Conservation (phyloP, 30 jellyfish, hydroid and myxozoan species). For the Morbakka virulenta region DNA sequence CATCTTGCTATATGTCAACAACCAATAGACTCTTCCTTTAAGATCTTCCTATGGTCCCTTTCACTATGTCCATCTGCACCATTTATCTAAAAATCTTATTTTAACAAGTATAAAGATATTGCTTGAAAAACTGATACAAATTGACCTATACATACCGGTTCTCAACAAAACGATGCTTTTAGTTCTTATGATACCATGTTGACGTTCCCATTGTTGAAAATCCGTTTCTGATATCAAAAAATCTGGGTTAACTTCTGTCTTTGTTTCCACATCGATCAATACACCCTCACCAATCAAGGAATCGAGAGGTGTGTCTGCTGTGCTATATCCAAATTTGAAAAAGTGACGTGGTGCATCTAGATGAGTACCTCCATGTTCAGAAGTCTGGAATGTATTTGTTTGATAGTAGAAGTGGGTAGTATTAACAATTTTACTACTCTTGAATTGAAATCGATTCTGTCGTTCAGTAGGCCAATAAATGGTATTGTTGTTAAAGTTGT, state of each 20-base stretch:
- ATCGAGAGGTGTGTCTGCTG: slow-evolving; percentile 46
- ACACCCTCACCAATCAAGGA: slow-evolving; percentile 46
- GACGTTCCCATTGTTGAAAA: slow-evolving; percentile 49
- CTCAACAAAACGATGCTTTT: slow-evolving; percentile 49
- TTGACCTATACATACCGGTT: slow-evolving; percentile 79
- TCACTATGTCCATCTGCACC: too few relatives aligned
- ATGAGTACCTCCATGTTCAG: slow-evolving; percentile 92
- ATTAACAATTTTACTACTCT: slow-evolving; percentile 11
- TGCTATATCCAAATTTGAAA: slow-evolving; percentile 60
- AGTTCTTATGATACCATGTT: slow-evolving; percentile 34
- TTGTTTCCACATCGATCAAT: slow-evolving; percentile 51
- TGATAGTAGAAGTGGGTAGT: slow-evolving; percentile 43
- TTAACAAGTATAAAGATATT: too few relatives aligned
- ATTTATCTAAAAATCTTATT: too few relatives aligned
- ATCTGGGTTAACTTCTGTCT: slow-evolving; percentile 47
- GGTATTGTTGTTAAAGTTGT: slow-evolving; percentile 35
- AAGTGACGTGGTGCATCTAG: slow-evolving; percentile 90
- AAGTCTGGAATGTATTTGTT: slow-evolving; percentile 60
- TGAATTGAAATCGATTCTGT: slow-evolving; percentile 36
- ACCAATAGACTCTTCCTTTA: too few relatives aligned
- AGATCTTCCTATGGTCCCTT: too few relatives aligned
- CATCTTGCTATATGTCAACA: too few relatives aligned
- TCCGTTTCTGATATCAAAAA: slow-evolving; percentile 26
- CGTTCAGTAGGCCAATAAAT: slow-evolving; percentile 67
- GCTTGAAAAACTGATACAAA: too few relatives aligned